Percentiles rank a stretch among this genome's conserved stretches.
Conservation (phyloP, 2,888 invertebrate genomes). For the Bimastos eiseni region DNA sequence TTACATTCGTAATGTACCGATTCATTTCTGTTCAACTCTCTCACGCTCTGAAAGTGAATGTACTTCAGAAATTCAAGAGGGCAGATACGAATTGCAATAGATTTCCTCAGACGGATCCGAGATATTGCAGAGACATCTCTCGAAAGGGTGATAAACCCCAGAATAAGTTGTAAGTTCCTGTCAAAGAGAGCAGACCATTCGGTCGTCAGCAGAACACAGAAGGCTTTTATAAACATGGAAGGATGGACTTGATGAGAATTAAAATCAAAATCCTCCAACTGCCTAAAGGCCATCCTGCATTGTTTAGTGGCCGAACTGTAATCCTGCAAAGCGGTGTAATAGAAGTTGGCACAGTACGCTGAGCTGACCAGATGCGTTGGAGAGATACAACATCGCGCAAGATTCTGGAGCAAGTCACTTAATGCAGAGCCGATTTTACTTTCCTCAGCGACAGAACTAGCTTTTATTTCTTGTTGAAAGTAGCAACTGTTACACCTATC, state of each 20-base stretch:
- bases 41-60: neutral
- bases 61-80: neutral
- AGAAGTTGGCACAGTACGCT: neutral
- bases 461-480: neutral
- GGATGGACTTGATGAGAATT: neutral
- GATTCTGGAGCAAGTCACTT: neutral
- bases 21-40: neutral
- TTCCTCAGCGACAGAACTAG: neutral
- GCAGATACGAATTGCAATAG: neutral
- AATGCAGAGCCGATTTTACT: neutral
- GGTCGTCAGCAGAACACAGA: neutral
- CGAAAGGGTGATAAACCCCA: neutral
- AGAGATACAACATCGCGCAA: neutral
- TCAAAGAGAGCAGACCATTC: neutral
- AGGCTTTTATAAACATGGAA: neutral
- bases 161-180: neutral
- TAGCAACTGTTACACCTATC: neutral
- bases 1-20: neutral
- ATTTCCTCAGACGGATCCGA: neutral
- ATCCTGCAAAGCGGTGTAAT: neutral
- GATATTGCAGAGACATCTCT: neutral
- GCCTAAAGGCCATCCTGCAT: neutral
- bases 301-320: neutral
- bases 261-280: neutral
- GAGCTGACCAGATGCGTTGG: neutral